Conservation (phyloP, 2,113 vertebrate genomes). For the Puma concolor region DNA sequence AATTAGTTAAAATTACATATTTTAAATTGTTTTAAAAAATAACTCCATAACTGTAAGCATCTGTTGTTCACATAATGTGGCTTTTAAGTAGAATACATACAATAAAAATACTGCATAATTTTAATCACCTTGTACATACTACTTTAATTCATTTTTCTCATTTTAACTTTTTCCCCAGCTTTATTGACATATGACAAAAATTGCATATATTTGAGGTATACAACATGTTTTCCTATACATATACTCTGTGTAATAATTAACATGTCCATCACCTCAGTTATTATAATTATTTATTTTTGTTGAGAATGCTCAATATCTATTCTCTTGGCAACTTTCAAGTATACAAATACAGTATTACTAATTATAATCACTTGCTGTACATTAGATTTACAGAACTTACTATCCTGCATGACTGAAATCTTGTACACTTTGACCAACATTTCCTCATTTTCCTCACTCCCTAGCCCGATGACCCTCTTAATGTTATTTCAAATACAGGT, state of each 20-base stretch:
- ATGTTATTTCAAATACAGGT: conserved; percentile 38
- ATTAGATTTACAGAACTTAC: not conserved
- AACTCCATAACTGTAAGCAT: not conserved
- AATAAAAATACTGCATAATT: not conserved
- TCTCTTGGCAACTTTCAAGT: not conserved
- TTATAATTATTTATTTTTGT: conserved; percentile 9
- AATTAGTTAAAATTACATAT: conserved; percentile 56
- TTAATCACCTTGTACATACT: conserved; percentile 30
- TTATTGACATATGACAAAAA: conserved; percentile 12
- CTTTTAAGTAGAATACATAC: conserved; percentile 2
- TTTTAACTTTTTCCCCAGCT: not conserved
- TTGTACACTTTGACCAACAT: not conserved
- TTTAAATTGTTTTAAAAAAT: conserved; percentile 37
- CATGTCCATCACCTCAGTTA: not conserved
- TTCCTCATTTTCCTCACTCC: not conserved
- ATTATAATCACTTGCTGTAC: not conserved
- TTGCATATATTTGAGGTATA: not conserved
- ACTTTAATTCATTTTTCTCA: not conserved
- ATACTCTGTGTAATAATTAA: not conserved
- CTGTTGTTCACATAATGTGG: not conserved
- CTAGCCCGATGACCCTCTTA: not conserved
- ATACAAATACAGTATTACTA: not conserved
- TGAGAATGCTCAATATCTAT: not conserved
- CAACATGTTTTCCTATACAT: not conserved
- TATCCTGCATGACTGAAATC: not conserved